A percentile compares a stretch with the other conserved stretches of the same genome.
These are phyloP conservation scores for Sinocyclocheilus maitianheensis DNA, from an alignment of 2,113 vertebrate species.

Conservation along the genomic window DNA sequence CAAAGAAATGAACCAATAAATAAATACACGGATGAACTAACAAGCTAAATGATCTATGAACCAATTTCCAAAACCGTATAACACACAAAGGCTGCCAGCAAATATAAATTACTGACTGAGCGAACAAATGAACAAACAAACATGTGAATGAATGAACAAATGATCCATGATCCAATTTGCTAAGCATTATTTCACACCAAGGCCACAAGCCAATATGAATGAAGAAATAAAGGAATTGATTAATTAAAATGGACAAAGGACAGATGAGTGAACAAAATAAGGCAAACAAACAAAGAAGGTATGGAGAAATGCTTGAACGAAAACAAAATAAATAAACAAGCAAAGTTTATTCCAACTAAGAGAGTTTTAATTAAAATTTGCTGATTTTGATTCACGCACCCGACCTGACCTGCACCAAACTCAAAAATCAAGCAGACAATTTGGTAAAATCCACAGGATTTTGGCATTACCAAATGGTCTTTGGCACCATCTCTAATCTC, in stretches of 20 bases:
- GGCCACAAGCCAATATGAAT: neutral
- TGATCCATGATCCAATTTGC: neutral
- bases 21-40: neutral
- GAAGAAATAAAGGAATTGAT: neutral
- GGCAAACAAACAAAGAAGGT: neutral
- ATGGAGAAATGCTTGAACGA: neutral
- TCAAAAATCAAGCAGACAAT: neutral
- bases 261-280: neutral
- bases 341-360: neutral
- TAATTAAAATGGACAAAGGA: neutral
- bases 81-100: neutral
- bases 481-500: slow-evolving; percentile 30
- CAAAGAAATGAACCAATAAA: neutral
- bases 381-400: neutral
- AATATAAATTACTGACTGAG: neutral
- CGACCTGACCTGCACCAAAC: slow-evolving; percentile 7
- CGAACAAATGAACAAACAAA: neutral
- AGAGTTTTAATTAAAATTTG: neutral
- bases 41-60: neutral
- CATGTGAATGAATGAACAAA: neutral
- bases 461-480: slow-evolving; percentile 45
- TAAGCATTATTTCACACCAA: neutral
- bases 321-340: neutral
- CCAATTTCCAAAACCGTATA: neutral
- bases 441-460: slow-evolving; percentile 41